Base-by-base conservation (phyloP, 2,113 vertebrate genomes). In the Myrmecophaga tridactyla region DNA sequence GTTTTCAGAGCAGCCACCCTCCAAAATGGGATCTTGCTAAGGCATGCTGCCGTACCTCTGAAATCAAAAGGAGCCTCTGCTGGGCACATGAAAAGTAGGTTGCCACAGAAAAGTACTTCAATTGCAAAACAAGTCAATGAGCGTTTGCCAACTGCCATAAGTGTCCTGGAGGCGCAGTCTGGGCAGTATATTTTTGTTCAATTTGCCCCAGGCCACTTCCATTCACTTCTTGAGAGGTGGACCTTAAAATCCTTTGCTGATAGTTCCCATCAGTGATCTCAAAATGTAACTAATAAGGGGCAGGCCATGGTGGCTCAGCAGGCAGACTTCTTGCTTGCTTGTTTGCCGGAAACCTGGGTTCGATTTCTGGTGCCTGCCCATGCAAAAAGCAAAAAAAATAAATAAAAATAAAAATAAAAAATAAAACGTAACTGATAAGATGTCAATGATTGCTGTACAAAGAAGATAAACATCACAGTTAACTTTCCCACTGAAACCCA, bases 401-500 rank as follows among this genome's bases (percentile, higher is more conserved):
- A n/a, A n/a, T n/a, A n/a, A n/a, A n/a, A n/a, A n/a, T n/a, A n/a
- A n/a, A n/a, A n/a, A n/a, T n/a, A n/a, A n/a, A n/a, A n/a, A n/a
- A n/a, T n/a, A 94, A 97, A 97, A 97, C 96, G 94, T 94, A 98
- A 97, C 97, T 95, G 96, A 97, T 98, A 97, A 96, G 86, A 96
- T 96, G 95, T 97, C 97, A 97, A 63, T 95, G 96, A 95, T 97
- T 97, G 87, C 96, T 94, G 90, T 91, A 96, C 86, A 98, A 97
- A 97, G 97, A 97, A 93, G 92, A 97, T 98, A 98, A 98, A 97
- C 89, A 96, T 95, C 93, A 93, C 92, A 97, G 97, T 94, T 98
- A 96, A 98, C 98, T 98, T 98, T 93, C 97, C 97, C 78, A 96
- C 93, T 97, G 98, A 98, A 98, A 98, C 97, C 96, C 97, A 97